A percentile compares a stretch with the other conserved stretches of the same genome.
phyloP scores from a whole-genome alignment of 2,113 vertebrate genomes.

The Rhinopomastus cyanomelas region DNA sequence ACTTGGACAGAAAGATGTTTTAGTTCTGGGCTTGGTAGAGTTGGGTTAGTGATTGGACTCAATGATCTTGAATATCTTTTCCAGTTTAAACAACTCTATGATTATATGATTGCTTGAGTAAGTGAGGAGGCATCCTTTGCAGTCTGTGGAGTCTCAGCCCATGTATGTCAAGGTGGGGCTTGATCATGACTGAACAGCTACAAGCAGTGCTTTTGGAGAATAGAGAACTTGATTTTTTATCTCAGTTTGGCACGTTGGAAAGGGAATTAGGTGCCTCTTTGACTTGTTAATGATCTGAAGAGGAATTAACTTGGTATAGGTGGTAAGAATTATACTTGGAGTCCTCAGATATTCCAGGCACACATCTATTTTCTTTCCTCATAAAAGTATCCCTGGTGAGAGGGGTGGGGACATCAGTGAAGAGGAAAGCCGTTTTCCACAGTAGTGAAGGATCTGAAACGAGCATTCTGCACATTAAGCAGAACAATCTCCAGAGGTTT shows the following conservation, averaged over 20 bases:
- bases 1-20: neutral
- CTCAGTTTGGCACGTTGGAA: neutral
- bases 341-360: slow-evolving; percentile 24
- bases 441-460: neutral
- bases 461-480: slow-evolving; percentile 20
- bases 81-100: too few relatives aligned
- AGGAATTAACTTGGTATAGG: slow-evolving; percentile 36
- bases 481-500: slow-evolving; percentile 37
- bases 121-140: neutral
- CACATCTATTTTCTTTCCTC: slow-evolving; percentile 47
- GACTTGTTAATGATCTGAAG: slow-evolving; percentile 30
- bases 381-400: neutral
- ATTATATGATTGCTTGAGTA: neutral
- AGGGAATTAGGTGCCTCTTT: slow-evolving; percentile 32
- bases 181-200: neutral
- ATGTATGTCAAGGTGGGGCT: accelerated
- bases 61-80: too few relatives aligned
- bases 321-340: slow-evolving; percentile 44
- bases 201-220: neutral
- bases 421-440: slow-evolving; percentile 54
- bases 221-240: neutral
- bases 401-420: slow-evolving; percentile 11
- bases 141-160: accelerated
- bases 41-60: too few relatives aligned
- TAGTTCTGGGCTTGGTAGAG: too few relatives aligned